phyloP scores from a whole-genome alignment of 2,888 invertebrate species.

The Drosophila robusta region DNA sequence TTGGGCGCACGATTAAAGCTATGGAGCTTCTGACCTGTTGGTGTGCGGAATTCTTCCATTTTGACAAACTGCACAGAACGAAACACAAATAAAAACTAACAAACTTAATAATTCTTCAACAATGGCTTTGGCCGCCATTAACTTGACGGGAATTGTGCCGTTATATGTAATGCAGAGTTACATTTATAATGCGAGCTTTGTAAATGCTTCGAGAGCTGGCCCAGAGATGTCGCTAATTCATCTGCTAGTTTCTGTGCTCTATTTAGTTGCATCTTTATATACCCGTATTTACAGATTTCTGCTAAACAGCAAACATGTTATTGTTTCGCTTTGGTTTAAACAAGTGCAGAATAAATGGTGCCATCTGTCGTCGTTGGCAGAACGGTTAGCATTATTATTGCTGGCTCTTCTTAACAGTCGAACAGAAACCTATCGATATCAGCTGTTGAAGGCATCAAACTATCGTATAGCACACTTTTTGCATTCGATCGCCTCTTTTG shows the following conservation, averaged over 20 bases:
- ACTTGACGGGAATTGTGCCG: slow-evolving; percentile 2
- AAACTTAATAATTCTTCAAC: background rate
- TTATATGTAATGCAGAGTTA: background rate
- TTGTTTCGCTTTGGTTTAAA: no score
- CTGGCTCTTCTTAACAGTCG: background rate
- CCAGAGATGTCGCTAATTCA: background rate
- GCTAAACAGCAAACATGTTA: no score
- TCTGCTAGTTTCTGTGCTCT: no score
- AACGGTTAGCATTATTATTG: background rate
- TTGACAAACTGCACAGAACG: background rate
- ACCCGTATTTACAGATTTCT: no score
- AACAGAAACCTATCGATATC: background rate
- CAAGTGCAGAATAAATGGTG: background rate
- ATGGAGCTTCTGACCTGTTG: background rate
- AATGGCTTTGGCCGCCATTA: background rate
- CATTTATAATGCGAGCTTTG: background rate
- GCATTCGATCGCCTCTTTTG: background rate
- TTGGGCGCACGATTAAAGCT: background rate
- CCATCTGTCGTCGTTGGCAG: background rate
- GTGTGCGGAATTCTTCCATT: background rate
- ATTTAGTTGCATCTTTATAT: background rate
- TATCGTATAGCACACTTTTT: background rate
- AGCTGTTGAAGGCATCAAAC: background rate
- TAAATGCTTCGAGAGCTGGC: background rate
- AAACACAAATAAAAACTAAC: background rate